Evolutionary conservation across 2,113 vertebrate genomes (phyloP), one percentile per base, ranked within the genome.

Genomic region (Psammodynastes pulverulentus): DNA sequence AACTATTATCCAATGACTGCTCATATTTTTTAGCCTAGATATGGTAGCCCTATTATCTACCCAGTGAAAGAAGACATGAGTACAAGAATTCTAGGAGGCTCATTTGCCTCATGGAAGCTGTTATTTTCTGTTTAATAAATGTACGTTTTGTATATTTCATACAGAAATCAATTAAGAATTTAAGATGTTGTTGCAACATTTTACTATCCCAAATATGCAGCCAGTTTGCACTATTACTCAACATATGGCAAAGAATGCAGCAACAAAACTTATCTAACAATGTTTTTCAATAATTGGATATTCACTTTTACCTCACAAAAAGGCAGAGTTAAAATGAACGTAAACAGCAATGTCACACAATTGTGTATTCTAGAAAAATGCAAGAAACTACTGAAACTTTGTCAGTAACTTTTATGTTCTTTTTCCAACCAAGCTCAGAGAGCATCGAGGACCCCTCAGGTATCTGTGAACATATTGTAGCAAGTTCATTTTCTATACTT

Each of bases 141-240:
- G 17, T 43, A 84, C 23, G 54, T 45, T 21, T 90, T 54, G 49
- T 90, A 85, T 19, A 39, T 72, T 23, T 79, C 72, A 79, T 43
- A 43, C 85, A 24, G 53, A 91, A 93, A 87, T 0, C 29, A 48
- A 8, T 90, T 43, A 10, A 48, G 43, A 49, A 10, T 91, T 1
- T n/a, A 23, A 0, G 24, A 91, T n/a, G 86, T 29, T 72, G 58
- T 34, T 0, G 1, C 39, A 52, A 79, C 39, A 58, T 86, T 52
- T 12, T 3, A 12, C 29, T 0, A 45, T 67, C 34, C 67, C 34
- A 39, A 79, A 79, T 39, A 79, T 39, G 34, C 34, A 53, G 56
- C 2, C 21, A 17, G 13, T 0, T 8, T 29, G 29, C 0, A 2
- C 84, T 3, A 0, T 2, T 54, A 21, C 17, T 39, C 26, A 1